Evolutionary conservation across 2,797 vertebrate genomes (phyloP), one percentile per base, ranked within the genome.

Genomic region (Semotilus atromaculatus): DNA sequence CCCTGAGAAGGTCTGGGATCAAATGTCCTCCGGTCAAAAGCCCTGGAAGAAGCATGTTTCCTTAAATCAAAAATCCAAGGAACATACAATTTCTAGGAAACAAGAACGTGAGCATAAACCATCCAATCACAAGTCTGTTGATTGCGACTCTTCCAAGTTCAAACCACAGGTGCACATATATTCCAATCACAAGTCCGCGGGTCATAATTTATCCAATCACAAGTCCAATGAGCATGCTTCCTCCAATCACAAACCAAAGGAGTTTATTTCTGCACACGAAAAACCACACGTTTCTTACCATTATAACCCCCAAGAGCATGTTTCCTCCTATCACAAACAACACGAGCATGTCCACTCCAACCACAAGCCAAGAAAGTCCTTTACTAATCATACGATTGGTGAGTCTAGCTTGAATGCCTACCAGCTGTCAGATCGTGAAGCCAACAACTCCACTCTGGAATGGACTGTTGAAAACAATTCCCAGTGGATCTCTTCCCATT

Each of bases 41-140:
- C 89, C 91, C 6, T 91, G 91, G 89, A 94, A 95, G 83, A 94
- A 95, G 83, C 94, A 94, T 77, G 88, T 92, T 78, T 89, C 77
- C 80, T 90, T 93, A 86, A 95, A 94, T 92, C 94, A 94, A 91
- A 95, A 93, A 88, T 87, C 92, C 78, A 94, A 96, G 94, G 97
- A 98, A 91, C 94, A 96, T 87, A 93, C 94, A 90, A 95, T 96
- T 88, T 96, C 96, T 88, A 94, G 96, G 86, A 95, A 97, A 34
- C 93, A 94, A 85, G 82, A 94, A 13, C 94, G 94, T 93, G 95
- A 96, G 81, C 93, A 94, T 86, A 93, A 93, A 86, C 66, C 91
- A 60, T 92, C 93, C 91, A 95, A 93, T 90, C 94, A 94, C 89
- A 96, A 93, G 90, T 91, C 93, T 89, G 90, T 93, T 72, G 95